A percentile compares a stretch with the other conserved stretches of the same genome.
phyloP scores from a whole-genome alignment of 2,113 vertebrate species.

The Caranx ignobilis region DNA sequence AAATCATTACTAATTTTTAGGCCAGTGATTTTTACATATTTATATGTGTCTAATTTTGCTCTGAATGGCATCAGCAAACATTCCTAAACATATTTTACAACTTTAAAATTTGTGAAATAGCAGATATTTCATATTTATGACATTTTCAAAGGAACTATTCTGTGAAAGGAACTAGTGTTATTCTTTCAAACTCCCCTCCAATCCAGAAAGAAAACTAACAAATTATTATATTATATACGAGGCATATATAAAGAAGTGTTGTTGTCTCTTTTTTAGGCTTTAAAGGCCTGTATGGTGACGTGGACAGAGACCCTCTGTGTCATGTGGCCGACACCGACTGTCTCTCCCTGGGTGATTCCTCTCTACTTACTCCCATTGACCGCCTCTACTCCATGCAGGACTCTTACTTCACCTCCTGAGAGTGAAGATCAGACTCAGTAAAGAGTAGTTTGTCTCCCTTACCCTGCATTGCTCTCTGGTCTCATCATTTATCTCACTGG shows the following conservation, averaged over 20 bases:
- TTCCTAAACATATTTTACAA: not conserved
- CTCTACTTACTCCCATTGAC: slow-evolving; percentile 94
- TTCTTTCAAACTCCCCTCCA: not conserved
- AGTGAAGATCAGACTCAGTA: not conserved
- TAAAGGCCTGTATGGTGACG: slow-evolving; percentile 88
- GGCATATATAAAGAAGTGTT: not conserved
- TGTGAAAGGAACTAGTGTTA: not conserved
- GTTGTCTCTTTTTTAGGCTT: slow-evolving; percentile 83
- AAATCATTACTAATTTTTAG: not conserved
- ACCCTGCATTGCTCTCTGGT: not conserved
- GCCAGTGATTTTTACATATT: not conserved
- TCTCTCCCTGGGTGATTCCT: slow-evolving; percentile 86
- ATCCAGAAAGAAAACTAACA: not conserved
- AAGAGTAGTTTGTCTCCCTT: not conserved
- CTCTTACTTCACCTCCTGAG: slow-evolving; percentile 97
- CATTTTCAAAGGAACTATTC: not conserved
- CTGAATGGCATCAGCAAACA: not conserved
- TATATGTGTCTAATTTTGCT: not conserved
- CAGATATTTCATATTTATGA: not conserved
- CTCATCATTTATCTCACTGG: slow-evolving; percentile 18
- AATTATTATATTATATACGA: not conserved
- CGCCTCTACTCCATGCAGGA: slow-evolving; percentile 98
- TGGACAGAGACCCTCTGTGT: slow-evolving; percentile 90
- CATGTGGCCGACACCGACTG: slow-evolving; percentile 90
- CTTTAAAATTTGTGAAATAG: not conserved